Evolutionary conservation across 2,888 invertebrate species (phyloP), one percentile per base, ranked within the genome.

Genomic region (Tyria jacobaeae): DNA sequence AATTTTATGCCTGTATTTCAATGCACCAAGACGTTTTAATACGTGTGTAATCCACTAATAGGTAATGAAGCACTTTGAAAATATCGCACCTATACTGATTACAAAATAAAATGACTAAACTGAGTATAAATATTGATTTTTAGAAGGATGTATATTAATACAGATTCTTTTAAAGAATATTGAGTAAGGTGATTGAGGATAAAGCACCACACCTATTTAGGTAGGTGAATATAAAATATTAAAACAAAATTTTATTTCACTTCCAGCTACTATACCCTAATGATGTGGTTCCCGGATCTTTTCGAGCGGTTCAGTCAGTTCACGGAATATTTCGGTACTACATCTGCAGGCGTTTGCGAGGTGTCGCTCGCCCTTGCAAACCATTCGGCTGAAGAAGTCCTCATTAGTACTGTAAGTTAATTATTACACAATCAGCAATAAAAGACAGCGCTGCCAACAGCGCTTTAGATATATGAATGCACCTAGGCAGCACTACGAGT

Each of bases 201-300:
- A 4, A 6, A 37, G 37, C 5, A 5, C 15, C 37, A 15, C 15
- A 4, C n/a, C n/a, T 37, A 5, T 37, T 37, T 37, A 5, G 15
- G 14, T 15, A 37, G 14, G 15, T 14, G 35, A 12, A 35, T 10
- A 9, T 10, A 35, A 35, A 35, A 14, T 35, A 35, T 12, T 35
- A 35, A 12, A 35, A 10, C 3, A 17, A n/a, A 37, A 14, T 21
- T 41, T 17, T 7, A 3, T 12, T 1, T 44, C 5, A 25, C 25
- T 54, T 64, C 3, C 61, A 95, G 95, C 75, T 95, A 95, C 83
- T 95, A 95, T 83, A 95, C 95, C 0, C 82, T 95, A 68, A 94
- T 95, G 89, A 95, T 96, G 95, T 96, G 96, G 96, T 96, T 96
- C 84, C 96, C 96, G 50, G 96, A 96, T 78, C 89, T 96, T 64